Conservation (phyloP, 2,888 invertebrate genomes). For the Latrodectus elegans region DNA sequence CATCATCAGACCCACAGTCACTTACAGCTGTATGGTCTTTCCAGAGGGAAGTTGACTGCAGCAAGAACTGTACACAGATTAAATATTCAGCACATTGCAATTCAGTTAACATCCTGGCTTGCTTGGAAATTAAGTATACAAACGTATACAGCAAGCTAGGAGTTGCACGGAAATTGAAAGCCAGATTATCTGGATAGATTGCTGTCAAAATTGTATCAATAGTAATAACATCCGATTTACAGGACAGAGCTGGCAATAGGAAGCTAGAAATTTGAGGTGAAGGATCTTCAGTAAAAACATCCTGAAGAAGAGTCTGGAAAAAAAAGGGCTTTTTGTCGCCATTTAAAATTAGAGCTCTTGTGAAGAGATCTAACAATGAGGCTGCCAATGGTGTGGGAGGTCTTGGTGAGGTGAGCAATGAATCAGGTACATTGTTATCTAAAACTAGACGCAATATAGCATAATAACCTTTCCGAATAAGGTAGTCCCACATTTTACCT, state of each 20-base stretch:
- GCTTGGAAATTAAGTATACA: conserved; percentile 78
- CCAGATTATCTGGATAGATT: conserved; percentile 45
- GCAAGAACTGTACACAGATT: conserved; percentile 50
- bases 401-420: conserved; percentile 81
- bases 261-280: conserved; percentile 82
- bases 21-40: neutral
- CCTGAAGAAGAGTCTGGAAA: conserved; percentile 71
- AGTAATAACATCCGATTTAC: conserved; percentile 74
- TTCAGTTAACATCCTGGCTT: conserved; percentile 40
- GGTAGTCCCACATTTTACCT: conserved; percentile 71
- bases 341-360: conserved; percentile 80
- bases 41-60: conserved; percentile 35
- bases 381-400: conserved; percentile 85
- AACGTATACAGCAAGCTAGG: conserved; percentile 83
- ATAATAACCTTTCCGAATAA: conserved; percentile 80
- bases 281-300: conserved; percentile 82
- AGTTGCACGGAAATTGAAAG: conserved; percentile 75
- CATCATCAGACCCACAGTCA: conserved; percentile 58
- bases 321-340: conserved; percentile 54
- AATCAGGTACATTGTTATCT: conserved; percentile 81
- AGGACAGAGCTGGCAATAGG: conserved; percentile 82
- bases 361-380: conserved; percentile 84
- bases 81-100: conserved; percentile 63
- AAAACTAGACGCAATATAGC: conserved; percentile 82
- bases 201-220: conserved; percentile 54